phyloP scores from a whole-genome alignment of 2,113 vertebrate genomes.

The Indicator maculatus region DNA sequence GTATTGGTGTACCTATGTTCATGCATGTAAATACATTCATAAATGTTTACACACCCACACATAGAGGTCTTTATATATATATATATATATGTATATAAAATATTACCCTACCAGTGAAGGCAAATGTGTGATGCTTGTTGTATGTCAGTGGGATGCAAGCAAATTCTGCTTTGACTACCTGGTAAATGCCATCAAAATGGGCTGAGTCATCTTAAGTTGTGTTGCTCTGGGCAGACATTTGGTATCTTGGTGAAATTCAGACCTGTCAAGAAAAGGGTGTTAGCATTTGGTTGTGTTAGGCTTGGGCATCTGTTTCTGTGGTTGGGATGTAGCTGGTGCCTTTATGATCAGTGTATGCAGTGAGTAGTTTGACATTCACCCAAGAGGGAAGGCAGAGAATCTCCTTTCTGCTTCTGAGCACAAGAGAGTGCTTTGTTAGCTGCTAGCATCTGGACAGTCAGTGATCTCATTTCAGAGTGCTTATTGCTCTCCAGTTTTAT shows the following conservation, averaged over 20 bases:
- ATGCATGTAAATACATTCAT: neutral
- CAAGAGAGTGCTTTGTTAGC: neutral
- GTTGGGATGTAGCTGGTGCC: neutral
- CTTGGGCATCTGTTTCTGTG: neutral
- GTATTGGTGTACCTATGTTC: neutral
- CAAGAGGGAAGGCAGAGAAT: neutral
- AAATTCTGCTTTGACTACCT: neutral
- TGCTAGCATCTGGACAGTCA: neutral
- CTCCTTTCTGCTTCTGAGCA: neutral
- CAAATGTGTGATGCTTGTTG: neutral
- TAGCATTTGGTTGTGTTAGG: neutral
- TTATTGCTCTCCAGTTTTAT: neutral
- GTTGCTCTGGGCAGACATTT: neutral
- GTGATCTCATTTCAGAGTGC: neutral
- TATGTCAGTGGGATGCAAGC: accelerated
- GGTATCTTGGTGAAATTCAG: neutral
- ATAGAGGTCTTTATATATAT: too few relatives aligned
- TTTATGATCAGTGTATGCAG: neutral
- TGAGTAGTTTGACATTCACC: neutral
- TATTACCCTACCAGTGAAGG: neutral
- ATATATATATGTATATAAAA: neutral
- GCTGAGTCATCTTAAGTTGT: neutral
- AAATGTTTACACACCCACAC: neutral
- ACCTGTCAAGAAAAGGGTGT: neutral
- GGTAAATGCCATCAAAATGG: neutral